A percentile compares a stretch with the other conserved stretches of the same genome.
phyloP scores from a whole-genome alignment of 1,140 invertebrate species.

The Varroa destructor region DNA sequence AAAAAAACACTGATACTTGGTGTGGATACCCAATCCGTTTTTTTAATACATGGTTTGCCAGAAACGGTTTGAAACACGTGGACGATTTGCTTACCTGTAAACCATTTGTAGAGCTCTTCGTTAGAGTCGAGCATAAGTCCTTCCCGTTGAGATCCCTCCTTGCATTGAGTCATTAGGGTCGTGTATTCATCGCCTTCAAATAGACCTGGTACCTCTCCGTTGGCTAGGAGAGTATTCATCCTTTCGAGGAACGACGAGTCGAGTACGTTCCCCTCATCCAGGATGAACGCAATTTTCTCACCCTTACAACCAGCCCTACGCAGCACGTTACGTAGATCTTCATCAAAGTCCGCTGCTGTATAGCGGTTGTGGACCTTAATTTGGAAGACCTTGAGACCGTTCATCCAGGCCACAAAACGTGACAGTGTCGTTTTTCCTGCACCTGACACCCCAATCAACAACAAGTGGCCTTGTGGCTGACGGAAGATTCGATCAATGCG shows the following conservation, averaged over 20 bases:
- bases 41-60: too few relatives aligned
- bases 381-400: constrained; percentile 94
- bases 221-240: constrained; percentile 97
- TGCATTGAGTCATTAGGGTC: constrained; percentile 97
- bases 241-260: constrained; percentile 96
- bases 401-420: constrained; percentile 99
- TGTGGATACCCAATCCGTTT: too few relatives aligned
- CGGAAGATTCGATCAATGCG: constrained; percentile 97
- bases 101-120: constrained; percentile 97
- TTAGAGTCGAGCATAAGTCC: constrained; percentile 95
- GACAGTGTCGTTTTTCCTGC: constrained; percentile 97
- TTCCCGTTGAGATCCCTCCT: constrained; percentile 93
- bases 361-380: constrained; percentile 99
- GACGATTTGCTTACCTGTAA: constrained; percentile 50
- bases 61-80: too few relatives aligned
- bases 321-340: constrained; percentile 85
- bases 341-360: constrained; percentile 94
- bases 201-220: constrained; percentile 87
- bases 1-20: too few relatives aligned
- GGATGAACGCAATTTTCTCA: constrained; percentile 97
- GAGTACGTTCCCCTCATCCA: constrained; percentile 97
- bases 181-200: constrained; percentile 83
- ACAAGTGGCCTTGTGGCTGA: constrained; percentile 90
- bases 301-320: constrained; percentile 88
- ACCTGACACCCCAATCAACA: constrained; percentile 92